Evolutionary conservation across 2,888 invertebrate species (phyloP).

Genomic region (Xestoiulus laeticollis): DNA sequence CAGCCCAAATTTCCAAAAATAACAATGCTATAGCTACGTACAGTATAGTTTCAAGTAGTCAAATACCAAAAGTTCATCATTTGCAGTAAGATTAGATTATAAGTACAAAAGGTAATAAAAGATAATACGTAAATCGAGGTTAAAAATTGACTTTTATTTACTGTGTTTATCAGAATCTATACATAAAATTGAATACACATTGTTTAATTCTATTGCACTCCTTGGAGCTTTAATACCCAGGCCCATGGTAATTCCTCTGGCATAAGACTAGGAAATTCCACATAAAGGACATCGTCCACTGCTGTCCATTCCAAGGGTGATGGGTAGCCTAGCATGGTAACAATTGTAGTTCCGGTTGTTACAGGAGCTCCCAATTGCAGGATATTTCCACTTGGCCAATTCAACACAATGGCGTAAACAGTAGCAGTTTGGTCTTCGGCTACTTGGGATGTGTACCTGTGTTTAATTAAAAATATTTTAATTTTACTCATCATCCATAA

Average conservation of each 20-base stretch:
- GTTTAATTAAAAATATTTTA: background rate
- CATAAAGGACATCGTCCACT: background rate
- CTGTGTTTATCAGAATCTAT: conserved; percentile 16
- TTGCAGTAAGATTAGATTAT: background rate
- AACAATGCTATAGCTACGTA: background rate
- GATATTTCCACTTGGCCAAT: conserved; percentile 74
- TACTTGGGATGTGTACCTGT: conserved; percentile 60
- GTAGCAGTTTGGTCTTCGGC: conserved; percentile 54
- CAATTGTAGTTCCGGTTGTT: conserved; percentile 61
- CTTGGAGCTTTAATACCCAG: conserved; percentile 55
- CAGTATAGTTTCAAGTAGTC: background rate
- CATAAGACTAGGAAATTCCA: conserved; percentile 45
- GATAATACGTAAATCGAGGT: background rate
- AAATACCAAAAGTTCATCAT: background rate
- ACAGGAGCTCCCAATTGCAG: conserved; percentile 68
- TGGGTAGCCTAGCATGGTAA: conserved; percentile 69
- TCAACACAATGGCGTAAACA: conserved; percentile 75
- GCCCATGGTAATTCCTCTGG: conserved; percentile 51
- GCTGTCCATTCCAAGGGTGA: conserved; percentile 59
- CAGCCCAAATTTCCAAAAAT: background rate
- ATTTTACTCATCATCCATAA: no score
- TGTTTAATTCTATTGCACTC: background rate
- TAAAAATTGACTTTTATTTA: background rate
- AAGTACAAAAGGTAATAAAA: background rate
- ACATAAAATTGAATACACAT: background rate